Conservation (phyloP, 2,797 vertebrate species). For the Eleutherodactylus coqui region DNA sequence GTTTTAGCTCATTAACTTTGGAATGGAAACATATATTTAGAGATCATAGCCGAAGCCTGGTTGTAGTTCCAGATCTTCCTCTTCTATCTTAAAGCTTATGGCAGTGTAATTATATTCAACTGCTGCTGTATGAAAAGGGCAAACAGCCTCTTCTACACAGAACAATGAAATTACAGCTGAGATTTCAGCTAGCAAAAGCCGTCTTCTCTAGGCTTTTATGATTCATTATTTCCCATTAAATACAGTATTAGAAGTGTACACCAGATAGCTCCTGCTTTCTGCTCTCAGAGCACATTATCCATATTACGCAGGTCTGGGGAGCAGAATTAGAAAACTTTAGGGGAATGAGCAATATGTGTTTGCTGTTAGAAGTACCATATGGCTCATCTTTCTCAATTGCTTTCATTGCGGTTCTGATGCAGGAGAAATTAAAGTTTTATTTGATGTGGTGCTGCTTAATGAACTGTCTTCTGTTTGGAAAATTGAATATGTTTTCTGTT, state of each 20-base stretch:
- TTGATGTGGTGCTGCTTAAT: slow-evolving; percentile 88
- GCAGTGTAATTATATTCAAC: slow-evolving; percentile 80
- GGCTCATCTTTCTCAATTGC: slow-evolving; percentile 86
- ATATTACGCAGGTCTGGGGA: slow-evolving; percentile 86
- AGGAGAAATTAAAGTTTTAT: slow-evolving; percentile 88
- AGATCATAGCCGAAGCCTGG: slow-evolving; percentile 78
- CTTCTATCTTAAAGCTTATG: slow-evolving; percentile 75
- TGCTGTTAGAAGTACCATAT: slow-evolving; percentile 87
- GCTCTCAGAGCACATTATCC: slow-evolving; percentile 85
- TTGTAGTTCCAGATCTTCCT: slow-evolving; percentile 70
- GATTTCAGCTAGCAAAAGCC: slow-evolving; percentile 84
- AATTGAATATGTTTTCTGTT: slow-evolving; percentile 87
- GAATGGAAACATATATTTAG: slow-evolving; percentile 69
- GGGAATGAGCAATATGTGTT: slow-evolving; percentile 87
- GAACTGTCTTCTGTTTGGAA: slow-evolving; percentile 87
- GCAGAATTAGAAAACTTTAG: slow-evolving; percentile 88
- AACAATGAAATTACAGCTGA: slow-evolving; percentile 89
- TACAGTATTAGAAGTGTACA: slow-evolving; percentile 88
- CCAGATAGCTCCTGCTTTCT: slow-evolving; percentile 84
- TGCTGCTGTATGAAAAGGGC: slow-evolving; percentile 81
- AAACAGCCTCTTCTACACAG: slow-evolving; percentile 81
- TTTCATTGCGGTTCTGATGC: slow-evolving; percentile 87
- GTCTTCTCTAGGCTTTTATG: slow-evolving; percentile 83
- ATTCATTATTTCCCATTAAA: slow-evolving; percentile 91
- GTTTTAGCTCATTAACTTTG: slow-evolving; percentile 67